Percentiles rank a stretch among this genome's conserved stretches.
Conservation (phyloP, 2,113 vertebrate species). For the Enhydra lutris region DNA sequence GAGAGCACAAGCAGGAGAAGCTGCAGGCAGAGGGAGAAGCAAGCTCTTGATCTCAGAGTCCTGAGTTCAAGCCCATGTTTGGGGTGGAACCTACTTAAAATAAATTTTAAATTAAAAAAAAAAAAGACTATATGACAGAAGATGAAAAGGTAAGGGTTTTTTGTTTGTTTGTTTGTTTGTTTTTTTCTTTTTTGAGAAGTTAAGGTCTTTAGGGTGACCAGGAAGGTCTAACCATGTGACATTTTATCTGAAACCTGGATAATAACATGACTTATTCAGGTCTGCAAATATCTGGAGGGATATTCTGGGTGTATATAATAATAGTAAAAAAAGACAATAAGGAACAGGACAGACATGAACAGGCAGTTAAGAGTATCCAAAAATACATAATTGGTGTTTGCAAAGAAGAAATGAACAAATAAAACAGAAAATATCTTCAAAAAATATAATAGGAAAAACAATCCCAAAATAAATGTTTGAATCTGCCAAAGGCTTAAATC, state of each 20-base stretch:
- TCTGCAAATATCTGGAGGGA: neutral
- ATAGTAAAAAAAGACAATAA: neutral
- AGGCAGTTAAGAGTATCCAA: neutral
- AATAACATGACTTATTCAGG: neutral
- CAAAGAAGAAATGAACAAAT: neutral
- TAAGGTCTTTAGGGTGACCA: neutral
- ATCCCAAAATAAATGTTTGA: neutral
- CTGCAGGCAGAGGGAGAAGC: too few species aligned
- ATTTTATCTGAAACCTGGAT: neutral
- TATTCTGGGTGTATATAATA: neutral
- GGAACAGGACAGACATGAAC: neutral
- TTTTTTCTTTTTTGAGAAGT: neutral
- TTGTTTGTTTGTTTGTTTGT: neutral
- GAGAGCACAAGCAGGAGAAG: too few species aligned
- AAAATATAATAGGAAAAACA: neutral
- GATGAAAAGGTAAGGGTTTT: neutral
- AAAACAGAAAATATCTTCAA: neutral
- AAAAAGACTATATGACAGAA: neutral
- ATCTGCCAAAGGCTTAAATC: neutral
- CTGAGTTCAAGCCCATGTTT: neutral
- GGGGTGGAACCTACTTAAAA: neutral
- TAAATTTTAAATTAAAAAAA: neutral
- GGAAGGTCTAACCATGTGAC: neutral
- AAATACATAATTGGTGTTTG: neutral
- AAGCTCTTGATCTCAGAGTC: neutral